Evolutionary conservation across 2,888 invertebrate species (phyloP).

Genomic region (Spisula solida): DNA sequence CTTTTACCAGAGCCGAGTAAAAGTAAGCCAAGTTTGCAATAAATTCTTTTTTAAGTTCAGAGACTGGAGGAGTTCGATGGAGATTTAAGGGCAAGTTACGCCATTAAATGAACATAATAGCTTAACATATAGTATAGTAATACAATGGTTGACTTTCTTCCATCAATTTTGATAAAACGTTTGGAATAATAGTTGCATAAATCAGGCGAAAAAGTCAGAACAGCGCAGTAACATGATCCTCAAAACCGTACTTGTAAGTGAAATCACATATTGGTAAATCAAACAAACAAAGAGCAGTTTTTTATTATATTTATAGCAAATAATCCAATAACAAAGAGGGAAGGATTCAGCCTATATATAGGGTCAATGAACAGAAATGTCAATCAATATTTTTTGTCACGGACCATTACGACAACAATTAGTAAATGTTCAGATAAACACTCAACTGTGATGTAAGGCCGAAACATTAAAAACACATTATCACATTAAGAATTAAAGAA

Average conservation of each 20-base stretch:
- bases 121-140: neutral
- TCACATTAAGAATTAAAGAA: constrained; percentile 19
- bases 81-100: neutral
- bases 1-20: neutral
- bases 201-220: neutral
- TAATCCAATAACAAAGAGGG: neutral
- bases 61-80: neutral
- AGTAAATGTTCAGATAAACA: constrained; percentile 30
- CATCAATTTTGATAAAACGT: neutral
- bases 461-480: constrained; percentile 42
- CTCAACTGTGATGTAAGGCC: constrained; percentile 2
- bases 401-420: constrained; percentile 31
- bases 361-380: constrained; percentile 20
- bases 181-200: neutral
- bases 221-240: neutral
- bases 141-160: neutral
- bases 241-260: neutral
- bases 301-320: constrained; percentile 19
- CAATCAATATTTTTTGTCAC: constrained; percentile 45
- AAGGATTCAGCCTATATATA: neutral
- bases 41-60: neutral
- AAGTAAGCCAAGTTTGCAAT: neutral
- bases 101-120: constrained; percentile 3
- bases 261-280: neutral
- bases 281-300: constrained; percentile 28